phyloP scores from a whole-genome alignment of 2,797 vertebrate genomes.

The Pelobates cultripes region DNA sequence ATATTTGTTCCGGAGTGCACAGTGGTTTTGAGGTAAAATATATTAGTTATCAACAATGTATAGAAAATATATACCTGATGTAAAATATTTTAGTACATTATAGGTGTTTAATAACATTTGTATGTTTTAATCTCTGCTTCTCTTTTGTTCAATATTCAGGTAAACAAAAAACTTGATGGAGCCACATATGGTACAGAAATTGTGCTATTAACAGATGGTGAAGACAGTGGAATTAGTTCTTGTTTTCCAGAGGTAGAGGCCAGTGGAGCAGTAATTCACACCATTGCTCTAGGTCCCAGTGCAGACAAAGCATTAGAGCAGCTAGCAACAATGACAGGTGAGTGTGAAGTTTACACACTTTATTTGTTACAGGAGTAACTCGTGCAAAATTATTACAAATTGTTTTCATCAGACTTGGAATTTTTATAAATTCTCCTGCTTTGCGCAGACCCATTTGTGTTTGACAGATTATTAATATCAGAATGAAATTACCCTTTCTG shows the following conservation, averaged over 20 bases:
- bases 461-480: too few relatives aligned
- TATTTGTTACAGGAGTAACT: too few relatives aligned
- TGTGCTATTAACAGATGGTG: constrained; percentile 73
- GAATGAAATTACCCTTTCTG: too few relatives aligned
- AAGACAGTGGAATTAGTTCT: constrained; percentile 36
- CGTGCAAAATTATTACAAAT: too few relatives aligned
- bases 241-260: constrained; percentile 60
- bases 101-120: too few relatives aligned
- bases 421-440: too few relatives aligned
- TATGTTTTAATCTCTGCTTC: too few relatives aligned
- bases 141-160: constrained; percentile 56
- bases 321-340: constrained; percentile 67
- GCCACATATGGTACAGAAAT: constrained; percentile 70
- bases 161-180: constrained; percentile 57
- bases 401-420: too few relatives aligned
- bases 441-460: too few relatives aligned
- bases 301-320: constrained; percentile 60
- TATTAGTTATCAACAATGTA: background rate
- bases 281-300: constrained; percentile 65
- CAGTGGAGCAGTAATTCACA: constrained; percentile 71
- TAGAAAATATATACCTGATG: too few relatives aligned
- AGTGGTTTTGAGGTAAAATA: constrained; percentile 68
- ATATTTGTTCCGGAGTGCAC: constrained; percentile 70
- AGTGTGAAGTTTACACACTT: background rate
- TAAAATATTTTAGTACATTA: too few relatives aligned